Evolutionary conservation across 1,140 invertebrate genomes (phyloP).

Genomic region (Macrostomum lignano): DNA sequence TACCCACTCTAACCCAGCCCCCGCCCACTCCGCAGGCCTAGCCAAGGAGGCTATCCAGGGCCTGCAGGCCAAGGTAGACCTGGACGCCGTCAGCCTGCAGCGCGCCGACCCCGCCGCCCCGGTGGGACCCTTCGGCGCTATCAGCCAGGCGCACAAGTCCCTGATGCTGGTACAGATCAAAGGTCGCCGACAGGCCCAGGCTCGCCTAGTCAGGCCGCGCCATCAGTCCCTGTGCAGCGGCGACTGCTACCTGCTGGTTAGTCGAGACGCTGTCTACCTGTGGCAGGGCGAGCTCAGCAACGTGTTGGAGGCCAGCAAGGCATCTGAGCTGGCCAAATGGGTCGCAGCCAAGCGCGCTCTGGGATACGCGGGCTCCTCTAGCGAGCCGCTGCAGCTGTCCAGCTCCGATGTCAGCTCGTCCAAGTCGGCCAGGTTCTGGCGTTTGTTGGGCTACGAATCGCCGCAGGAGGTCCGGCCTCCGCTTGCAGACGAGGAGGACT

Average conservation of each 20-base stretch:
- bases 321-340: slow-evolving; percentile 42
- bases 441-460: too few relatives aligned
- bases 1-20: too few relatives aligned
- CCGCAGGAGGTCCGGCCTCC: too few relatives aligned
- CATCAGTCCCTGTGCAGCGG: slow-evolving; percentile 50
- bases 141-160: slow-evolving; percentile 38
- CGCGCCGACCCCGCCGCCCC: slow-evolving; percentile 20
- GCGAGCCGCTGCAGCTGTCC: too few relatives aligned
- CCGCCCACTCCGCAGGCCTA: too few relatives aligned
- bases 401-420: too few relatives aligned
- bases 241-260: slow-evolving; percentile 56
- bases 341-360: slow-evolving; percentile 53
- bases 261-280: slow-evolving; percentile 42
- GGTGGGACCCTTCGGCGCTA: slow-evolving; percentile 12
- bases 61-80: slow-evolving; percentile 46
- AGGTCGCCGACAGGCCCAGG: slow-evolving; percentile 48
- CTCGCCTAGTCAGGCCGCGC: slow-evolving; percentile 46
- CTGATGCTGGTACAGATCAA: slow-evolving; percentile 55
- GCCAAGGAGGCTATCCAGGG: slow-evolving; percentile 22
- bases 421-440: too few relatives aligned
- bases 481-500: too few relatives aligned
- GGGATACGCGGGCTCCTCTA: slow-evolving; percentile 38
- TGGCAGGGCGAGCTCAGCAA: slow-evolving; percentile 58
- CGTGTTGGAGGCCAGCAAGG: slow-evolving; percentile 56
- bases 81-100: slow-evolving; percentile 45